Base-by-base conservation (phyloP, 2,888 invertebrate genomes). In the Terebella lapidaria region DNA sequence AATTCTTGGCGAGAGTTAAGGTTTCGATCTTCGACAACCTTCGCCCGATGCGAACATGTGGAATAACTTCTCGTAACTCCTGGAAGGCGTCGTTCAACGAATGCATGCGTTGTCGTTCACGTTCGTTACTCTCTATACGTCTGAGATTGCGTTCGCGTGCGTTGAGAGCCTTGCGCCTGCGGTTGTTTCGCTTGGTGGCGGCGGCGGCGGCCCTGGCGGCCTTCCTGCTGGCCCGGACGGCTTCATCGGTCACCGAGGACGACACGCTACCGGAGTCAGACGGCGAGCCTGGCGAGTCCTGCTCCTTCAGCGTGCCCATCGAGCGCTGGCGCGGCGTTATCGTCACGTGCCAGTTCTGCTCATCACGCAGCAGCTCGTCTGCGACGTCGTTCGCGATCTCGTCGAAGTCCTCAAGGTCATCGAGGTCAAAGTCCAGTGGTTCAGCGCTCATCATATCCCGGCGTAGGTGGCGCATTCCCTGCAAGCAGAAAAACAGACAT, bases 21-120 rank as follows among this genome's bases (percentile, higher is more conserved):
- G 92, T 92, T 81, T 92, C 92, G 70, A 92, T 90, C 82, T 92
- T 92, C 4, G 91, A 91, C 62, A 92, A 83, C 73, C 90, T 89
- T 61, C 91, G 84, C 70, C 90, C 90, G 82, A 89, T 88, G 78
- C 89, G 89, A 42, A 92, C 88, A 73, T 92, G 92, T 0, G 92
- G 92, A 70, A 92, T 91, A 1, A 92, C 92, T 75, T 89, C 87
- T 29, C 91, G 85, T 56, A 92, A 83, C 72, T 89, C 91, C 86
- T 91, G 90, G 81, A 93, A 93, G 20, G 93, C 93, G 75, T 92
- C 90, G 78, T 93, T 93, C 60, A 93, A 85, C 57, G 90, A 90
- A 80, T 93, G 93, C 93, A 93, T 93, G 71, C 93, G 84, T 89
- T 91, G 90, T 60, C 93, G 84, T 81, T 93, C 93, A 57, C 93